Evolutionary conservation across 2,113 vertebrate genomes (phyloP), one percentile per base, ranked within the genome.

Genomic region (Pitta sordida): DNA sequence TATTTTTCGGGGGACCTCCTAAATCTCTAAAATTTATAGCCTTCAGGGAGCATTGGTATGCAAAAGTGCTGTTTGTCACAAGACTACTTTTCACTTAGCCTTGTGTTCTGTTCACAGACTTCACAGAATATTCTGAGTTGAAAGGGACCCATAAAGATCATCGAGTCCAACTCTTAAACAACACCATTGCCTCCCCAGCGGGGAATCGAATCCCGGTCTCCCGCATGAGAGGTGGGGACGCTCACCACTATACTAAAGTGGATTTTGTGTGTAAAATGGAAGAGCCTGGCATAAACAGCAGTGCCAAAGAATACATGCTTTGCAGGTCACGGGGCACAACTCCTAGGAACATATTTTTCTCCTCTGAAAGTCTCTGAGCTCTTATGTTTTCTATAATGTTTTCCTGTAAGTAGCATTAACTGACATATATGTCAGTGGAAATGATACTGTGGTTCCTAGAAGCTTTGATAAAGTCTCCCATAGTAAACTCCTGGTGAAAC

Each of bases 241-340:
- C n/a, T n/a, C n/a, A n/a, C n/a, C n/a, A n/a, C n/a, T n/a, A n/a
- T n/a, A n/a, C n/a, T n/a, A n/a, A n/a, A n/a, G n/a, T n/a, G n/a
- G n/a, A n/a, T n/a, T n/a, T 9, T 44, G 3, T 56, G 3, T 49
- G 39, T 74, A 15, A 26, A 44, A 11, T 12, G 19, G 12, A 21
- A 55, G 26, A 37, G 14, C 19, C 30, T 52, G 24, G 6, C 20
- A 9, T n/a, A 19, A 0, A 2, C 19, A 55, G 32, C 0, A 0
- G 6, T 67, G 7, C 13, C 7, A 21, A 46, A 74, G 32, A 53
- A 22, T 22, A 15, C 30, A 23, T 0, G 0, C 27, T 77, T 39
- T 68, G 49, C 32, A 59, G 16, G 18, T 83, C 10, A 36, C 43
- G 56, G 48, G 22, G 5, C 11, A 20, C 29, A 53, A 1, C 15